Percentiles rank a stretch among this genome's conserved stretches.
These are phyloP conservation scores for Sebastes taczanowskii DNA, from an alignment of 2,797 vertebrate genomes.

Conservation along the genomic window DNA sequence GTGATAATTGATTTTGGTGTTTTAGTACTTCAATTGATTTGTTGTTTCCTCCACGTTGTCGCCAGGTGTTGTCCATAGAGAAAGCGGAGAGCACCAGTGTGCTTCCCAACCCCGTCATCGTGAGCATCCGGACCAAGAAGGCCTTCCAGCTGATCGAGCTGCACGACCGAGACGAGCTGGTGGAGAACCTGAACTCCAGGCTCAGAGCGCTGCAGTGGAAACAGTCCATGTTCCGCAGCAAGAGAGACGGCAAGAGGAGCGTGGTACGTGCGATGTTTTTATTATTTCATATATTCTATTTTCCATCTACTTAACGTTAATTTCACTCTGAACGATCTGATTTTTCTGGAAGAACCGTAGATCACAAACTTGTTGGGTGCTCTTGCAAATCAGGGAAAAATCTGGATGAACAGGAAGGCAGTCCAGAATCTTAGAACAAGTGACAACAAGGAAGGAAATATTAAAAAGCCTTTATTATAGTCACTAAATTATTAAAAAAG, in stretches of 20 bases:
- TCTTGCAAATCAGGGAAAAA: too few species aligned
- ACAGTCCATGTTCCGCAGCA: conserved; percentile 72
- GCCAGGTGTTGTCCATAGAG: conserved; percentile 92
- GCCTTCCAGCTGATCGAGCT: conserved; percentile 98
- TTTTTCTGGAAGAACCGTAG: too few species aligned
- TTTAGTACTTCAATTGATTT: too few species aligned
- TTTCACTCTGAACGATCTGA: too few species aligned
- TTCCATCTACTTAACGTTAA: too few species aligned
- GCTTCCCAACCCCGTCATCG: conserved; percentile 92
- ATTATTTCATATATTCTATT: too few species aligned
- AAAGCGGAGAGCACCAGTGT: conserved; percentile 92
- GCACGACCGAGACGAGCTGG: conserved; percentile 86
- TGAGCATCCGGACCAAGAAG: conserved; percentile 90
- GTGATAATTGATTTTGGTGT: not conserved
- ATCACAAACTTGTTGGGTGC: too few species aligned
- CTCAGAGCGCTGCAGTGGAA: conserved; percentile 83
- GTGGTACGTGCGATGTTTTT: conserved; percentile 49
- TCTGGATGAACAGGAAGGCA: too few species aligned
- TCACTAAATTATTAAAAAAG: too few species aligned
- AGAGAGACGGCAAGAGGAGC: conserved; percentile 56
- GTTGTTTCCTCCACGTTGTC: not conserved
- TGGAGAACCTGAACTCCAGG: conserved; percentile 83
- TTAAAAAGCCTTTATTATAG: too few species aligned
- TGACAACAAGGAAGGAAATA: too few species aligned
- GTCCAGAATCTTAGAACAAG: too few species aligned